phyloP scores from a whole-genome alignment of 2,888 invertebrate species.

The Chymomyza procnemis region DNA sequence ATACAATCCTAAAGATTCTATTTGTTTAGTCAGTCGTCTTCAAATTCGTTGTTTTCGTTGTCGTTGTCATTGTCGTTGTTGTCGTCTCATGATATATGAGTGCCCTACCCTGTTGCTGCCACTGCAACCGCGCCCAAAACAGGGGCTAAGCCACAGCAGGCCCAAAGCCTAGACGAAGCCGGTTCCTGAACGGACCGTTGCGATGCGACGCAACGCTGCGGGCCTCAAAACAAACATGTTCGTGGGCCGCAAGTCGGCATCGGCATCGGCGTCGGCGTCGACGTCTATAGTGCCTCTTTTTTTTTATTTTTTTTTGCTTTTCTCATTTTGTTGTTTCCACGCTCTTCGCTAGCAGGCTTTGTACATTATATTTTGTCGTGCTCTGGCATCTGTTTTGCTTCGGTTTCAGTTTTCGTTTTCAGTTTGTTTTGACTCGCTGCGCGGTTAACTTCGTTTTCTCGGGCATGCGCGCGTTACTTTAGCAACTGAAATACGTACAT shows the following conservation, averaged over 20 bases:
- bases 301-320: too few relatives aligned
- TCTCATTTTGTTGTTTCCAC: conserved; percentile 50
- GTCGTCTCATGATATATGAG: conserved; percentile 61
- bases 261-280: conserved; percentile 55
- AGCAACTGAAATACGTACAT: not conserved
- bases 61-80: conserved; percentile 27
- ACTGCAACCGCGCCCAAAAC: conserved; percentile 52
- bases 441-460: conserved; percentile 48
- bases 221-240: conserved; percentile 47
- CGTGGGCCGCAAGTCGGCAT: conserved; percentile 45
- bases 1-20: conserved; percentile 58
- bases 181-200: conserved; percentile 12
- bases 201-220: conserved; percentile 7
- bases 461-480: conserved; percentile 34
- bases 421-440: conserved; percentile 59
- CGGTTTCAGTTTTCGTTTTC: conserved; percentile 25
- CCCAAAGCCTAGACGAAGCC: conserved; percentile 10
- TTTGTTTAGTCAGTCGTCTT: conserved; percentile 27
- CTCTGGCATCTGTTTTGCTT: conserved; percentile 18
- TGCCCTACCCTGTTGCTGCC: conserved; percentile 49
- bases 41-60: conserved; percentile 27
- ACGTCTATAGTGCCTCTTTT: conserved; percentile 27
- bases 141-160: not conserved
- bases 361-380: conserved; percentile 8
- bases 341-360: conserved; percentile 26